Base-by-base conservation (phyloP, 2,888 invertebrate species). In the Brenthis daphne region DNA sequence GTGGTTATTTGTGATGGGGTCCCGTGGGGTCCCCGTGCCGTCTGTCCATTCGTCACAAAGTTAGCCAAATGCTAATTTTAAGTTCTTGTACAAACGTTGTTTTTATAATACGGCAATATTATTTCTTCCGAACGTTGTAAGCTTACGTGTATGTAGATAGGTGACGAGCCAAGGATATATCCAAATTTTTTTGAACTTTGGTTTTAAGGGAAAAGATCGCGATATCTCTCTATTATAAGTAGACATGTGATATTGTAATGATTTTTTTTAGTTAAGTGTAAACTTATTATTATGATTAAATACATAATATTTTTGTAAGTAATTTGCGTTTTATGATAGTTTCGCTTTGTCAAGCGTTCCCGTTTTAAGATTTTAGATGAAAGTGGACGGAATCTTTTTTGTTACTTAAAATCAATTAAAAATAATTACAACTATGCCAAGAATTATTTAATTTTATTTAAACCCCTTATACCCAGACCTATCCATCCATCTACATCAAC, bases 211-310 rank as follows among this genome's bases (percentile, higher is more conserved):
- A 82, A 76, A 77, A 81, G 71, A 83, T 86, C 87, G 88, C 90
- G 90, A 92, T 91, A 91, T 92, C 92, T 92, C 90, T 92, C 92
- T 91, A 91, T 91, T 91, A 83, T 93, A 90, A 92, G 92, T 93
- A 93, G 93, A 92, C 87, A 90, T 93, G 93, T 93, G 93, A 93
- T 93, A 93, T 92, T 92, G 92, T 92, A 92, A 85, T 92, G 89
- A 85, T 86, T 88, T 90, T 90, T 74, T 86, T 83, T 82, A 84
- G 81, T 86, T 91, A 89, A 87, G 82, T 88, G 85, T 91, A 91
- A 86, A 89, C 89, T 89, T 91, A 90, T 88, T 85, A 80, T 83
- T 89, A 85, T 84, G 81, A 80, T 86, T 86, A 84, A 86, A 89
- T 85, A 86, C 80, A 89, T 92, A 43, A 43, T 43, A 91, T 90